Percentiles rank a stretch among this genome's conserved stretches.
Conservation (phyloP, 2,888 invertebrate species). For the Dicycla oo region DNA sequence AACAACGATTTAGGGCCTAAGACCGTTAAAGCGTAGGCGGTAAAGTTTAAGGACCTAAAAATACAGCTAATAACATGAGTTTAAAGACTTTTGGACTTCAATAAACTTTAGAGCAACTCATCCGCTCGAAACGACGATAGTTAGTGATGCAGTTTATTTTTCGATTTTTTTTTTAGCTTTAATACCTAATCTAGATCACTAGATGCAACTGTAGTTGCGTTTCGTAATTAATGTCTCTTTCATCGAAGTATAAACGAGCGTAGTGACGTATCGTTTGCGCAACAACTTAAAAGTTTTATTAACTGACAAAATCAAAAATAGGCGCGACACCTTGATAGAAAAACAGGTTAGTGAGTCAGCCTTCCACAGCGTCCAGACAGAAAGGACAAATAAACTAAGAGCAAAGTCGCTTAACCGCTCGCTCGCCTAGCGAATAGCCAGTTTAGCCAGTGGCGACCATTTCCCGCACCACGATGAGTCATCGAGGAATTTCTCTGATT, state of each 20-base stretch:
- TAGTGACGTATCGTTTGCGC: background rate
- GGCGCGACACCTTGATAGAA: constrained; percentile 58
- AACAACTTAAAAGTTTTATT: constrained; percentile 16
- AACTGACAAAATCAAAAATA: constrained; percentile 45
- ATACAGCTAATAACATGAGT: constrained; percentile 4
- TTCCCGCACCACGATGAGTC: constrained; percentile 66
- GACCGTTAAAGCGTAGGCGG: constrained; percentile 52
- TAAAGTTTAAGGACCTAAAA: constrained; percentile 35
- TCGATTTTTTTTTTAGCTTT: background rate
- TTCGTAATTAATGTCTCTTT: background rate
- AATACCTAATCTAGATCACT: background rate
- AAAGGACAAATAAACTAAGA: constrained; percentile 71
- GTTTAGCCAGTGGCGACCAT: constrained; percentile 43
- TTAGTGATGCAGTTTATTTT: background rate
- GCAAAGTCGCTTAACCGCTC: constrained; percentile 69
- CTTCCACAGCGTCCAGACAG: constrained; percentile 58
- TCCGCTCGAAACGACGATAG: background rate
- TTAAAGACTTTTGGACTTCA: constrained; percentile 4
- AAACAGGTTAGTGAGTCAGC: constrained; percentile 73
- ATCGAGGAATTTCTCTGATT: constrained; percentile 68
- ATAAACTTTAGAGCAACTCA: background rate
- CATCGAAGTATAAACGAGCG: background rate
- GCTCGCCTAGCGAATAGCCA: constrained; percentile 52
- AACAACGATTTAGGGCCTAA: constrained; percentile 34
- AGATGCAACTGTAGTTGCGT: background rate